phyloP scores from a whole-genome alignment of 2,888 invertebrate genomes.

The Creontiades dilutus region DNA sequence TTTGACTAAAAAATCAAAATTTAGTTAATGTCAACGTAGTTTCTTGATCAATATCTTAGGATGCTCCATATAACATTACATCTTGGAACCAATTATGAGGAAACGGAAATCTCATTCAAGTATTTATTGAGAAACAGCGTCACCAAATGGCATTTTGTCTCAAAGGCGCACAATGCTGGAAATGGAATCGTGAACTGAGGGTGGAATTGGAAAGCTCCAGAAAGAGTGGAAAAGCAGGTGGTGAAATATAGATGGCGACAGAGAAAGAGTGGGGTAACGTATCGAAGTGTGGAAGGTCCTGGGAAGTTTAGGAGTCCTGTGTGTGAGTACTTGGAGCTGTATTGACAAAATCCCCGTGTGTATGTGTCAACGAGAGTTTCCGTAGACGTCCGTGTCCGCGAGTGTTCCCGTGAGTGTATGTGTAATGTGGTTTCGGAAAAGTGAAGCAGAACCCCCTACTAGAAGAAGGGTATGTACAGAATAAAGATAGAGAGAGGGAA shows the following conservation, averaged over 20 bases:
- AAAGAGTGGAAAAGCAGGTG: conserved; percentile 1
- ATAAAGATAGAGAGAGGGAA: conserved; percentile 46
- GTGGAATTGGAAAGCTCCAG: neutral
- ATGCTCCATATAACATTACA: too few relatives aligned
- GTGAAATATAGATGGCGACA: conserved; percentile 49
- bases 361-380: neutral
- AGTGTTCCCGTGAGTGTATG: neutral
- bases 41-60: too few relatives aligned
- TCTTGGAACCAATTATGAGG: neutral
- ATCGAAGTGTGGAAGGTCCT: conserved; percentile 2
- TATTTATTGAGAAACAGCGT: neutral
- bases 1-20: too few relatives aligned
- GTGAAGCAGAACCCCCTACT: neutral
- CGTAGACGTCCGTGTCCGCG: neutral
- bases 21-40: too few relatives aligned
- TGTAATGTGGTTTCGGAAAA: conserved; percentile 13
- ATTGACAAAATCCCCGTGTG: neutral
- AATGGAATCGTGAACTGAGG: conserved; percentile 12
- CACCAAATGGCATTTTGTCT: neutral
- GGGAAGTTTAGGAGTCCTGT: conserved; percentile 15
- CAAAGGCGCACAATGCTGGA: neutral
- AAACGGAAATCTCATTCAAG: neutral
- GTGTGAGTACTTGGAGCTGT: conserved; percentile 21
- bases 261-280: conserved; percentile 23
- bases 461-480: conserved; percentile 17